phyloP scores from a whole-genome alignment of 2,888 invertebrate species.

The Calameuta filiformis region DNA sequence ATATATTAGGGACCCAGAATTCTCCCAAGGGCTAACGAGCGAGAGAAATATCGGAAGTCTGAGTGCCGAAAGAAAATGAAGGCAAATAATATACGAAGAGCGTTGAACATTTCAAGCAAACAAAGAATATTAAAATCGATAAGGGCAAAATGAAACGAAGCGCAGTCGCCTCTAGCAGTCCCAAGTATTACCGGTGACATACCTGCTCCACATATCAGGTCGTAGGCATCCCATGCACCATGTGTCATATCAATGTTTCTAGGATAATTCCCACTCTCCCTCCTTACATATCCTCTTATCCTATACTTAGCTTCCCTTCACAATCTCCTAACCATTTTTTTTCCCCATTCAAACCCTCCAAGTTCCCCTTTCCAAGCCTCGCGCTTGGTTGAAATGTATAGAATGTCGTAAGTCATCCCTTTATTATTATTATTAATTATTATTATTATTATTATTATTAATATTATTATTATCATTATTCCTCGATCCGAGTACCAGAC shows the following conservation, averaged over 20 bases:
- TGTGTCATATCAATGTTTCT: conserved; percentile 64
- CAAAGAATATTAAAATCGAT: background rate
- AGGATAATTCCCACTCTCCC: conserved; percentile 19
- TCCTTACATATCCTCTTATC: conserved; percentile 1
- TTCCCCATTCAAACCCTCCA: background rate
- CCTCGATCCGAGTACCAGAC: background rate
- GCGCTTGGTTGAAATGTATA: background rate
- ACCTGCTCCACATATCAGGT: conserved; percentile 64
- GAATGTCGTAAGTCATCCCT: background rate
- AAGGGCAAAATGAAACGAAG: conserved; percentile 47
- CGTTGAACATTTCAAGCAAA: background rate
- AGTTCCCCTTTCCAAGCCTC: background rate
- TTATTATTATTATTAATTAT: background rate
- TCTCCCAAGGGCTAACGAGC: background rate
- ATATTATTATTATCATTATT: background rate
- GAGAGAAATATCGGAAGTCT: background rate
- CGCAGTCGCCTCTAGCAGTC: conserved; percentile 57
- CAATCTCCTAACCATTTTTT: background rate
- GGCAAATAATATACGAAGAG: background rate
- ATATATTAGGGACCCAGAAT: background rate
- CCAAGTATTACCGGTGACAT: conserved; percentile 62
- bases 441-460: background rate
- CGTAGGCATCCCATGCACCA: conserved; percentile 56
- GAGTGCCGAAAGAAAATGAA: background rate
- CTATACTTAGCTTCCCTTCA: background rate